phyloP scores from a whole-genome alignment of 2,113 vertebrate species.

The Pandion haliaetus region DNA sequence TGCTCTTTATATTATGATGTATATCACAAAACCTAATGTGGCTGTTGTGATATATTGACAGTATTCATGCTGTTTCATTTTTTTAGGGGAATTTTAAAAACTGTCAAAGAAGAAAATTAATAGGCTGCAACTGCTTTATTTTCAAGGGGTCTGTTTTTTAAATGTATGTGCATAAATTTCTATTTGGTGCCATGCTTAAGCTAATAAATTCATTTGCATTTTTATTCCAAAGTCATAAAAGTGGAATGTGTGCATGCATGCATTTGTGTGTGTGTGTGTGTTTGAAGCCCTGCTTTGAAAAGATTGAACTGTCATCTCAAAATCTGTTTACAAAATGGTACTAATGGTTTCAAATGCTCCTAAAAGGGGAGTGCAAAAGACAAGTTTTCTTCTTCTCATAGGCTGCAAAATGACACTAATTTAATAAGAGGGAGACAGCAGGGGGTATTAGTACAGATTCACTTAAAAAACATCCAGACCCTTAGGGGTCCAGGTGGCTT shows the following conservation, averaged over 20 bases:
- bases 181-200: conserved; percentile 73
- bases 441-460: background rate
- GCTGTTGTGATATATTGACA: conserved; percentile 95
- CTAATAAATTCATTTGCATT: conserved; percentile 82
- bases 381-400: conserved; percentile 1
- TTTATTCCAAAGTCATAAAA: conserved; percentile 76
- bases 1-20: conserved; percentile 98
- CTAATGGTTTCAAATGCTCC: conserved; percentile 16
- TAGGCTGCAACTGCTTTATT: conserved; percentile 78
- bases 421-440: conserved; percentile 17
- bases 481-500: background rate
- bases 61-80: conserved; percentile 88
- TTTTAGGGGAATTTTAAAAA: conserved; percentile 81
- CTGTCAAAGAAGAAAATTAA: conserved; percentile 82
- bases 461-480: background rate
- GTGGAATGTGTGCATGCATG: background rate
- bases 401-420: conserved; percentile 12
- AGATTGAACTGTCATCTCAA: conserved; percentile 20
- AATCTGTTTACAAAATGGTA: conserved; percentile 53
- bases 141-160: conserved; percentile 73
- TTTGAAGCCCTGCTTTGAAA: conserved; percentile 38
- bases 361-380: background rate
- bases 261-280: background rate
- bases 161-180: conserved; percentile 81
- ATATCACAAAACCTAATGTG: conserved; percentile 99